Evolutionary conservation across 2,888 invertebrate species (phyloP), one percentile per base, ranked within the genome.

Genomic region (Luperina nickerlii): DNA sequence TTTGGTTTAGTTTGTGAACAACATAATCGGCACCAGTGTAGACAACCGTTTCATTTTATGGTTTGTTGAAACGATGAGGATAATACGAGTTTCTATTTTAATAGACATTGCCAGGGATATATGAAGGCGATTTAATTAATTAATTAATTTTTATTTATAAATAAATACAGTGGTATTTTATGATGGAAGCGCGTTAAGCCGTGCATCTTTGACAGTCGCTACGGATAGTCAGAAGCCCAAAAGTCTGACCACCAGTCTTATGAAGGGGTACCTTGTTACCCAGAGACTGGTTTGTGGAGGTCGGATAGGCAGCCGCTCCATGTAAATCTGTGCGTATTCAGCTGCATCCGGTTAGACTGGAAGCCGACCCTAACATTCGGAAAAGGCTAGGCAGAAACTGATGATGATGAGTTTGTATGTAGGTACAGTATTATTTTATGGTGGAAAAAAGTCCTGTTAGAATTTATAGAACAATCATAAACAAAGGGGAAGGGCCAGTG

Each of bases 401-500:
- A 24, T 69, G 6, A 38, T 18, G 0, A 32, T 5, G 15, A 32
- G 27, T 11, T 65, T 38, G 0, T 63, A 9, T 20, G 4, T 51
- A 60, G n/a, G n/a, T 11, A 32, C 13, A 54, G 8, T 24, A 5
- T n/a, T 6, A 38, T 71, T 38, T n/a, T 18, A 13, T 57, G 11
- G 11, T 38, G 1, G n/a, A n/a, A 42, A 42, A 54, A 24, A 67
- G 42, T 20, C n/a, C 57, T 32, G 60, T 48, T 18, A 62, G 7
- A 62, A 78, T 60, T 24, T 45, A 78, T 69, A 54, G 18, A 73
- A 54, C 54, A 73, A 71, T 73, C 2, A 38, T 27, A 54, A 54
- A 83, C 45, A 69, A 70, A 79, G 69, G 79, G 65, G 83, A 77
- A 78, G 63, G 71, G 54, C 82, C 69, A 62, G 9, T 63, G 11